Base-by-base conservation (phyloP, 2,888 invertebrate species). In the Aleiodes alternator region DNA sequence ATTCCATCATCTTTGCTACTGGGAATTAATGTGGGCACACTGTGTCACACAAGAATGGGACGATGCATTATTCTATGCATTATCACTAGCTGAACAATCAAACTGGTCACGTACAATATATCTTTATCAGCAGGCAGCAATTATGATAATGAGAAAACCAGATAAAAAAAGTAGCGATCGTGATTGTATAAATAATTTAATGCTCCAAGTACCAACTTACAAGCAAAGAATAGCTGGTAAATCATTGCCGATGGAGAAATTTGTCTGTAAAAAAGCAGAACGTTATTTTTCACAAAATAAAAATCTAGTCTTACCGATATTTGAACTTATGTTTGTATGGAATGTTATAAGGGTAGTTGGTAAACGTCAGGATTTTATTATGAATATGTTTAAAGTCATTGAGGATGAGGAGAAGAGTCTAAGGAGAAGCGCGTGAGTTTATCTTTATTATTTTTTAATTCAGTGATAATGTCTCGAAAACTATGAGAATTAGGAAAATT, bases 191-290 rank as follows among this genome's bases (percentile, higher is more conserved):
- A 91, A 92, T 69, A 91, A 92, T 64, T 90, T 96, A 11, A 93
- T 97, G 92, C 92, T 91, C 94, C 95, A 91, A 87, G 96, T 96
- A 5, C 96, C 97, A 3, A 91, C 92, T 71, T 94, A 94, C 89
- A 97, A 96, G 84, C 96, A 97, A 86, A 93, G 96, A 75, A 96
- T 98, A 73, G 98, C 98, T 43, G 98, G 99, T 0, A 98, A 98
- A 90, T 98, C 98, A 0, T 90, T 99, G 80, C 98, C 99, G 1
- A 95, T 98, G 93, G 98, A 99, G 90, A 99, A 99, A 90, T 98
- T 98, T 90, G 95, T 96, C 61, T 93, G 96, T n/a, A 95, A 94
- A 86, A 96, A 97, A 82, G 93, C 96, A 59, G 93, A 94, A 80
- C 92, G 97, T 69, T 98, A 94, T 90, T 92, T 93, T 78, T 92